These are phyloP conservation scores for Takifugu flavidus DNA, from an alignment of 2,113 vertebrate species.

Conservation along the genomic window DNA sequence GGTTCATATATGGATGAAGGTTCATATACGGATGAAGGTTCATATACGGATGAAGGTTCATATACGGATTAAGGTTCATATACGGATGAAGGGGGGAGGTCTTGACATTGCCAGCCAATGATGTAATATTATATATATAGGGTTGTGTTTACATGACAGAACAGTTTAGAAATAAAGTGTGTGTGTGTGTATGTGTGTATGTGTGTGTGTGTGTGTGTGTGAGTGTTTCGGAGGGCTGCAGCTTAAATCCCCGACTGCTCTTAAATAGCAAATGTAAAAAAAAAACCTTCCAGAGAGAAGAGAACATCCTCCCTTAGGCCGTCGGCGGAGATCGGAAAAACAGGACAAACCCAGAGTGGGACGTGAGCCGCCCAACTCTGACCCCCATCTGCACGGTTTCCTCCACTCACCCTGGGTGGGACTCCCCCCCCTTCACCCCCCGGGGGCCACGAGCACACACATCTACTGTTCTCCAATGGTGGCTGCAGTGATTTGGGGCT, in stretches of 20 bases:
- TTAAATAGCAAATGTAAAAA: not conserved
- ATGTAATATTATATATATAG: constrained; percentile 26
- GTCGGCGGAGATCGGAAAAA: constrained; percentile 42
- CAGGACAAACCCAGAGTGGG: constrained; percentile 50
- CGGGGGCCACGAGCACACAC: constrained; percentile 39
- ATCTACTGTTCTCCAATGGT: constrained; percentile 50
- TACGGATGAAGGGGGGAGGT: not conserved
- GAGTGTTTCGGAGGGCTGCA: not conserved
- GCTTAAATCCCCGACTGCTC: not conserved
- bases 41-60: constrained; percentile 10
- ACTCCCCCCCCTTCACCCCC: constrained; percentile 24
- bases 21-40: constrained; percentile 16
- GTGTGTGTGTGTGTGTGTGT: too few relatives aligned
- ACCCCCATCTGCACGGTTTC: constrained; percentile 65
- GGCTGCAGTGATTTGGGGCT: constrained; percentile 31
- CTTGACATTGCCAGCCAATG: constrained; percentile 29
- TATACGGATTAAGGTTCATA: constrained; percentile 18
- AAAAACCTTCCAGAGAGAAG: not conserved
- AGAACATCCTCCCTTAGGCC: constrained; percentile 9
- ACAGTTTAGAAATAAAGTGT: constrained; percentile 10
- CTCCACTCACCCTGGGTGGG: constrained; percentile 68
- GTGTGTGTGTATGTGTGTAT: too few relatives aligned
- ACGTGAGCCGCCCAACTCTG: constrained; percentile 47
- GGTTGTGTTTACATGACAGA: constrained; percentile 20
- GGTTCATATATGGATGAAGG: not conserved